Evolutionary conservation across 2,888 invertebrate species (phyloP), one percentile per base, ranked within the genome.

Genomic region (Melangyna quadrimaculata): DNA sequence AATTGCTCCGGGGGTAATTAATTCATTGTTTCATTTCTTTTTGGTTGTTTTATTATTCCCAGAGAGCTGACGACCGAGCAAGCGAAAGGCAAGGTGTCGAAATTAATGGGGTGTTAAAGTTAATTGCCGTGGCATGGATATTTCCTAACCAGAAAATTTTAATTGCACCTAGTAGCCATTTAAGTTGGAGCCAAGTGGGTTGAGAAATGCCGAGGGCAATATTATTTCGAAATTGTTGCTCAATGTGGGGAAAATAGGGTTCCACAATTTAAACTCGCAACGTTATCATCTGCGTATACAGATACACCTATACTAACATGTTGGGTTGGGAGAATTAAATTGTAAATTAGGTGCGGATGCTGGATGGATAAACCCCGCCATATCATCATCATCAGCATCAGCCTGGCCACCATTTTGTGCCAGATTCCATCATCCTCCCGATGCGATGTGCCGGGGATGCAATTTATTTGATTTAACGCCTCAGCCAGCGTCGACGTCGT

Each of bases 391-490:
- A 40, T 19, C 72, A 72, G 65, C 67, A 77, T 67, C 69, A 55
- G 22, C 71, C 59, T 40, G 48, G 69, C 71, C 75, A 75, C 79
- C 74, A 79, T 84, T 84, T 79, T 78, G 73, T 61, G 67, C 22
- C 57, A 17, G 6, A 12, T 19, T 29, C 57, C 8, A 24, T 24
- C 45, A 59, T 45, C 32, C 69, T 8, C 32, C 12, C 14, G 14
- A 48, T n/a, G 17, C 17, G 32, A 37, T n/a, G 40, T 53, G 75
- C 29, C 80, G 88, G 88, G 87, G 87, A 88, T 88, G 87, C 88
- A 88, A 88, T 88, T 88, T 88, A 88, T 88, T 88, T 88, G 88
- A 88, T 88, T 88, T 88, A 88, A 84, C 87, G 87, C 88, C 87
- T 75, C 78, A 72, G 87, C 77, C 75, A 79, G 0, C 24, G 51